Evolutionary conservation across 2,888 invertebrate genomes (phyloP), one percentile per base, ranked within the genome.

Genomic region (Atrina japonica): DNA sequence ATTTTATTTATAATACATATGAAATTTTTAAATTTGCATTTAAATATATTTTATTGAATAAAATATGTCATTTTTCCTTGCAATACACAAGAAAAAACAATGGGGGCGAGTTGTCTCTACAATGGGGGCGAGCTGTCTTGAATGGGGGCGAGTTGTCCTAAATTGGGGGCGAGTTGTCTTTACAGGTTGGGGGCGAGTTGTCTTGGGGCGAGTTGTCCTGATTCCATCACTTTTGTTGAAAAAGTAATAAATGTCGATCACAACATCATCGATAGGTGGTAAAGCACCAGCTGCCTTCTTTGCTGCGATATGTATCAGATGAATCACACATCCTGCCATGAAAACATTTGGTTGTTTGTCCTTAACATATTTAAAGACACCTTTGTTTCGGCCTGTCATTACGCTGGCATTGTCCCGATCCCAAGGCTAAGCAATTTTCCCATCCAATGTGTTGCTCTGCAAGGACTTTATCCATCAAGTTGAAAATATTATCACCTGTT

Each of bases 191-290:
- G n/a, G n/a, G n/a, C n/a, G n/a, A n/a, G n/a, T n/a, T n/a, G n/a
- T n/a, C n/a, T n/a, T n/a, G n/a, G n/a, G n/a, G n/a, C n/a, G n/a
- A n/a, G n/a, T n/a, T n/a, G n/a, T n/a, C n/a, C n/a, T n/a, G n/a
- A n/a, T n/a, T n/a, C n/a, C n/a, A n/a, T 70, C 59, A 66, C 66
- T 65, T 53, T 70, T 66, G 45, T 67, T 63, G 50, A 72, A 72
- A 40, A 56, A 72, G 35, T 66, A 72, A 30, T 64, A 64, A 14
- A 72, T 68, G 35, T 67, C 67, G 40, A 72, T 59, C 41, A 68
- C 45, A 18, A 72, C 52, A 35, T 64, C 64, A 58, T 69, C 69
- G n/a, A 69, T 56, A 35, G 40, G 27, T 6, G 69, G 64, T 35
- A 68, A 59, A 23, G 47, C 53, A 9, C 30, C 53, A 25, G 72